Conservation (phyloP, 2,113 vertebrate species). For the Morone saxatilis region DNA sequence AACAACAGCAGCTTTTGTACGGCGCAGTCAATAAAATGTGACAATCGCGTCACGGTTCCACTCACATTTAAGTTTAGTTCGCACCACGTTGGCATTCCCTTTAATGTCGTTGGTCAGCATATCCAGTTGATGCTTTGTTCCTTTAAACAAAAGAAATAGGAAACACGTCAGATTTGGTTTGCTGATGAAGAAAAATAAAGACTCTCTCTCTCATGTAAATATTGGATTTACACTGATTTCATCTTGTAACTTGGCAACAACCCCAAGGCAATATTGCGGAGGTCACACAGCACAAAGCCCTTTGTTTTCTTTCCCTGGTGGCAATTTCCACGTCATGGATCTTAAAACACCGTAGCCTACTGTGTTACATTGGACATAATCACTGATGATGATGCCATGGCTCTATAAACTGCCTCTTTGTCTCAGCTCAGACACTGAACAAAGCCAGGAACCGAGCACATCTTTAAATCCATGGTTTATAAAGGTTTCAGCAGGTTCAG, state of each 20-base stretch:
- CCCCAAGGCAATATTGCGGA: constrained; percentile 20
- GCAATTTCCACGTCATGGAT: constrained; percentile 19
- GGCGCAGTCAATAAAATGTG: neutral
- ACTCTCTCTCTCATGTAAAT: constrained; percentile 50
- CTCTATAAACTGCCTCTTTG: constrained; percentile 19
- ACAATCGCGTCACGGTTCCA: neutral
- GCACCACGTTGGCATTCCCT: constrained; percentile 90
- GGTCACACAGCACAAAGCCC: constrained; percentile 29
- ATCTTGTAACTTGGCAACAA: constrained; percentile 61
- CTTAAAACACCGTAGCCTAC: constrained; percentile 5
- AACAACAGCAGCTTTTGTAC: neutral
- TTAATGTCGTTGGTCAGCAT: constrained; percentile 93
- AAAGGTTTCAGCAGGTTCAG: no score
- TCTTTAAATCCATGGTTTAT: neutral
- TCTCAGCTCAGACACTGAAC: constrained; percentile 10
- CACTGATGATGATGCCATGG: constrained; percentile 11
- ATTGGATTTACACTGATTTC: constrained; percentile 56
- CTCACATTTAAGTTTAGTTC: constrained; percentile 90
- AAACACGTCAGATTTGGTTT: constrained; percentile 31
- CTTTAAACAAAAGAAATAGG: constrained; percentile 75
- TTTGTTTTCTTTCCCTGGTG: constrained; percentile 13
- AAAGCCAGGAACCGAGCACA: constrained; percentile 12
- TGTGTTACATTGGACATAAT: constrained; percentile 20
- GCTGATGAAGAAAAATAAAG: constrained; percentile 21
- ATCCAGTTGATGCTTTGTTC: constrained; percentile 93